Conservation (phyloP, 2,888 invertebrate genomes). For the Eurois occulta region DNA sequence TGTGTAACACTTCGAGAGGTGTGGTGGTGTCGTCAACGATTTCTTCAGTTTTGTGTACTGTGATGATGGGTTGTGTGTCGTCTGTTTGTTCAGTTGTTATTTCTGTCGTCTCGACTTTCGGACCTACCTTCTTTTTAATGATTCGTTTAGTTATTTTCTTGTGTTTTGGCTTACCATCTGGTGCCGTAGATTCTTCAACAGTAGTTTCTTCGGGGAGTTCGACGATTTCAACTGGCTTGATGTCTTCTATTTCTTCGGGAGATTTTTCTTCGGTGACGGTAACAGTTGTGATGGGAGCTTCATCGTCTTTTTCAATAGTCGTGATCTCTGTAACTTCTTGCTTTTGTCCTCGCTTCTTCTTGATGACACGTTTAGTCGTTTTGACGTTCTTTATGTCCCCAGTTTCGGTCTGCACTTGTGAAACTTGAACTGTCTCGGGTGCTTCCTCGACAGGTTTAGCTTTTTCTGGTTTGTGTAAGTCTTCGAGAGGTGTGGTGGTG, state of each 20-base stretch:
- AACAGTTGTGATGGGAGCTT: slow-evolving; percentile 58
- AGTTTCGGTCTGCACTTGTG: slow-evolving; percentile 60
- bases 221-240: neutral
- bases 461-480: neutral
- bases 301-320: slow-evolving; percentile 63
- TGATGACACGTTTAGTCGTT: slow-evolving; percentile 73
- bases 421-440: slow-evolving; percentile 56
- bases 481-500: neutral
- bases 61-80: neutral
- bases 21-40: neutral
- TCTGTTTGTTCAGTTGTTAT: neutral
- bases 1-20: neutral
- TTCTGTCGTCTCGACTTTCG: neutral
- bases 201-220: slow-evolving; percentile 50
- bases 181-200: slow-evolving; percentile 17
- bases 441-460: neutral
- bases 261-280: slow-evolving; percentile 8
- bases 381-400: slow-evolving; percentile 73
- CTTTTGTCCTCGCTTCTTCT: slow-evolving; percentile 61
- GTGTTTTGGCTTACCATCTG: slow-evolving; percentile 47
- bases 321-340: slow-evolving; percentile 68
- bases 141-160: neutral
- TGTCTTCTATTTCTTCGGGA: neutral
- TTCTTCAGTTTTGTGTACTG: neutral
- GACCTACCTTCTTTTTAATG: neutral